Percentiles rank a stretch among this genome's conserved stretches.
Evolutionary conservation across 2,888 invertebrate species (phyloP).

Genomic region (Agrotis segetum): DNA sequence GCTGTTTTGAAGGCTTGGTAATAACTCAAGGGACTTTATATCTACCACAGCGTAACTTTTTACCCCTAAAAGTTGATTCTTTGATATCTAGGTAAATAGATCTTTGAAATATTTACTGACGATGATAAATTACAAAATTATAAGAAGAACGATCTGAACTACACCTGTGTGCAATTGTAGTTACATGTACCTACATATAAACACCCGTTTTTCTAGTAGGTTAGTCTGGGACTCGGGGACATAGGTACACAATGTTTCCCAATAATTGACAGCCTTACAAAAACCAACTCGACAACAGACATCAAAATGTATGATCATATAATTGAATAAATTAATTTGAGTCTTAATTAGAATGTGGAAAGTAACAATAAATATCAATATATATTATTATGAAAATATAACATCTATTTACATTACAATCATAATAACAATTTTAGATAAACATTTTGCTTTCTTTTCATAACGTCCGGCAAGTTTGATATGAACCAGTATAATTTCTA

Average conservation of each 20-base stretch:
- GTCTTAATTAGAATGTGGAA: conserved; percentile 16
- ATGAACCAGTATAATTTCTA: conserved; percentile 48
- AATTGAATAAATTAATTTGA: conserved; percentile 25
- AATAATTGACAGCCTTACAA: conserved; percentile 12
- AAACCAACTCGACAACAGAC: conserved; percentile 6
- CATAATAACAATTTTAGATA: conserved; percentile 36
- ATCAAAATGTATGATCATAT: conserved; percentile 28
- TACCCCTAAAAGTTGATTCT: conserved; percentile 8
- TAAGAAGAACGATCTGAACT: background rate
- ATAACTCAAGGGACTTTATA: conserved; percentile 14
- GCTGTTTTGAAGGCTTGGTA: conserved; percentile 14
- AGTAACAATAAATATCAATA: conserved; percentile 38
- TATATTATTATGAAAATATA: conserved; percentile 48
- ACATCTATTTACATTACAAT: conserved; percentile 34
- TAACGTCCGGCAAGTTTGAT: conserved; percentile 63
- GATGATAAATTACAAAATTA: background rate
- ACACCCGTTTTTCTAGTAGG: conserved; percentile 19
- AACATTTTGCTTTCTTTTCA: conserved; percentile 36
- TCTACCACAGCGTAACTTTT: background rate
- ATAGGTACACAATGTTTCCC: background rate
- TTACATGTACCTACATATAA: background rate
- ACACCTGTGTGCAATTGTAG: background rate
- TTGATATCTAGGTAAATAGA: background rate
- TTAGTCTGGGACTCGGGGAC: too few relatives aligned
- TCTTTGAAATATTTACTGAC: conserved; percentile 1